Percentiles rank a stretch among this genome's conserved stretches.
phyloP scores from a whole-genome alignment of 1,140 invertebrate species.

The Lepidurus packardi region DNA sequence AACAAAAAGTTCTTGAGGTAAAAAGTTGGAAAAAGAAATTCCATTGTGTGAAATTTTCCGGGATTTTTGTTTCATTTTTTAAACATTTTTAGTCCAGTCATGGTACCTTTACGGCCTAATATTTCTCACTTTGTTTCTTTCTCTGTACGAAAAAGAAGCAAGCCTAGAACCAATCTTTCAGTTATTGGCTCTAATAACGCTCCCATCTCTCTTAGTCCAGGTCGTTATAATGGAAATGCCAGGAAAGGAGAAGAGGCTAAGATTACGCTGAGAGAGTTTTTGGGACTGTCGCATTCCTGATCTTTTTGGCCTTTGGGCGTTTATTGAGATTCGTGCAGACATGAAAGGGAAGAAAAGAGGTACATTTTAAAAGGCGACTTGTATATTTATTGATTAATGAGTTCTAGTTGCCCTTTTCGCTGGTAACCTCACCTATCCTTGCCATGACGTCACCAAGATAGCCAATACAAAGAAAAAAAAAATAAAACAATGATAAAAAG shows the following conservation, averaged over 20 bases:
- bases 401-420: slow-evolving; percentile 18
- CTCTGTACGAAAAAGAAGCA: background rate
- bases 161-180: background rate
- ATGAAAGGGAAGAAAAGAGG: background rate
- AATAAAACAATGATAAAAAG: background rate
- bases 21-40: background rate
- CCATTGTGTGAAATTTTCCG: background rate
- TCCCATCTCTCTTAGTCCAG: background rate
- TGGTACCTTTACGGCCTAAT: background rate
- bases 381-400: slow-evolving; percentile 22
- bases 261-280: background rate
- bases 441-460: slow-evolving; percentile 15
- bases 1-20: background rate
- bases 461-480: background rate
- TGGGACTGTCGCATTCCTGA: background rate
- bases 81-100: background rate
- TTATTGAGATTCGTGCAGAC: slow-evolving; percentile 9
- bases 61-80: background rate
- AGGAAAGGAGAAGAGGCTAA: background rate
- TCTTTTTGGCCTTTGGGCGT: slow-evolving; percentile 3
- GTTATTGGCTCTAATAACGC: background rate
- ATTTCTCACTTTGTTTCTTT: background rate
- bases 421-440: slow-evolving; percentile 14
- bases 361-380: background rate
- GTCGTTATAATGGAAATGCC: background rate